A percentile compares a stretch with the other conserved stretches of the same genome.
Evolutionary conservation across 2,797 vertebrate species (phyloP).

Genomic region (Spinus olivaceus): DNA sequence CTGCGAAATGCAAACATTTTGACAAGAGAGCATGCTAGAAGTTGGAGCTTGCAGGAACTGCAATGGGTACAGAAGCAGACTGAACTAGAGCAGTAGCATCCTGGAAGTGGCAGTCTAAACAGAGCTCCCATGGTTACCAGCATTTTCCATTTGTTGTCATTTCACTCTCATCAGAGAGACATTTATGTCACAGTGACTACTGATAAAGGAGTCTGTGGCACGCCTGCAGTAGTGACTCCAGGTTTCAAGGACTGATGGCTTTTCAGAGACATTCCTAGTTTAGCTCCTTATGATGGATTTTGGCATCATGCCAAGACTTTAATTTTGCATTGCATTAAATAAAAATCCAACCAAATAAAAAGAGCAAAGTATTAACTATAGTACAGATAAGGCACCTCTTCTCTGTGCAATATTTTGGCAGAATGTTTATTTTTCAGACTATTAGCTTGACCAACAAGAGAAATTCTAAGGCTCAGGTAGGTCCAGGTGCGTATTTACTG

Average conservation of each 20-base stretch:
- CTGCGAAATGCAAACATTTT: background rate
- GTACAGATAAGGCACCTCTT: background rate
- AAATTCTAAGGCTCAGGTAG: background rate
- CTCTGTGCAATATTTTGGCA: background rate
- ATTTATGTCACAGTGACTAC: background rate
- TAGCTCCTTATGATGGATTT: background rate
- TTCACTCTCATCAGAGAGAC: slow-evolving; percentile 9
- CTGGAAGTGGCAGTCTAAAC: slow-evolving; percentile 38
- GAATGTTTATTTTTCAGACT: background rate
- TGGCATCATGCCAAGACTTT: background rate
- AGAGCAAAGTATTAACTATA: background rate
- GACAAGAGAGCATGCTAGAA: background rate
- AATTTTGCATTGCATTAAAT: background rate
- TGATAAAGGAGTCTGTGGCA: background rate
- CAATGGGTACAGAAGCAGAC: background rate
- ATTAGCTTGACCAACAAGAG: background rate
- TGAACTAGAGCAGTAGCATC: background rate
- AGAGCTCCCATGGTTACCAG: slow-evolving; percentile 18
- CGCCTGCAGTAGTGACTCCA: background rate
- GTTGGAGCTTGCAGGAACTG: background rate
- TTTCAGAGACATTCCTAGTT: background rate
- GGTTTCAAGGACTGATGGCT: background rate
- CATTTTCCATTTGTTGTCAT: slow-evolving; percentile 31
- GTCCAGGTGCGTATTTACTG: background rate
- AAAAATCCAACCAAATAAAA: background rate